These are phyloP conservation scores for Drosophila equinoxialis DNA, from an alignment of 1,140 invertebrate genomes.

Conservation along the genomic window DNA sequence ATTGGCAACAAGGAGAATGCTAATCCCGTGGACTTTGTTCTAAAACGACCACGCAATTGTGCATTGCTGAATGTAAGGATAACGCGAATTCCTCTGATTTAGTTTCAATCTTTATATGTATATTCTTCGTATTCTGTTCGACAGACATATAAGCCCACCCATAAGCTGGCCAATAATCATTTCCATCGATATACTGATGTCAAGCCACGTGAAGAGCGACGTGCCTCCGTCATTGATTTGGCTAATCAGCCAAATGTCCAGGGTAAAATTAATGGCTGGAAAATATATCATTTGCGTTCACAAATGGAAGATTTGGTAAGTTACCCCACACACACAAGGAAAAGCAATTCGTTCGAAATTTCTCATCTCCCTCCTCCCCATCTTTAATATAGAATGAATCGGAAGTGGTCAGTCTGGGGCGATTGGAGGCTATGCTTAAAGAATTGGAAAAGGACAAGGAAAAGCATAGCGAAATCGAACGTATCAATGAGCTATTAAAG, in stretches of 20 bases:
- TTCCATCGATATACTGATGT: constrained; percentile 95
- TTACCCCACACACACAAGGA: neutral
- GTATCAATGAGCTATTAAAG: constrained; percentile 91
- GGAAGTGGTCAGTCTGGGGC: constrained; percentile 85
- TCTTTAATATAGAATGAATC: constrained; percentile 59
- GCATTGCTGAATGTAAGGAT: constrained; percentile 75
- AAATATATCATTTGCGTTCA: constrained; percentile 94
- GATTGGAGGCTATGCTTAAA: constrained; percentile 86
- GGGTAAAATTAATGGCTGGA: constrained; percentile 97
- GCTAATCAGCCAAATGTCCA: constrained; percentile 94
- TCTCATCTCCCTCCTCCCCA: constrained; percentile 18
- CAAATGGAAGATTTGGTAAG: constrained; percentile 96
- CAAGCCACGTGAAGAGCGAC: constrained; percentile 92
- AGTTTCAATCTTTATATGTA: neutral
- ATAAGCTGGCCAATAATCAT: constrained; percentile 89
- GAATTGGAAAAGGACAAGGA: constrained; percentile 87
- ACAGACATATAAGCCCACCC: constrained; percentile 82
- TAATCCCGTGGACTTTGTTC: constrained; percentile 76
- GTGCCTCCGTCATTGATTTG: constrained; percentile 93
- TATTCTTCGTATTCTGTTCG: neutral
- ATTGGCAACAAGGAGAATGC: constrained; percentile 78
- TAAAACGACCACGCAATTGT: constrained; percentile 74
- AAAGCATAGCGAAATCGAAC: constrained; percentile 87
- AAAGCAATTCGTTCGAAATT: neutral
- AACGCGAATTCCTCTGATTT: neutral